A percentile compares a stretch with the other conserved stretches of the same genome.
Conservation (phyloP, 2,888 invertebrate species). For the Artemia sinica region DNA sequence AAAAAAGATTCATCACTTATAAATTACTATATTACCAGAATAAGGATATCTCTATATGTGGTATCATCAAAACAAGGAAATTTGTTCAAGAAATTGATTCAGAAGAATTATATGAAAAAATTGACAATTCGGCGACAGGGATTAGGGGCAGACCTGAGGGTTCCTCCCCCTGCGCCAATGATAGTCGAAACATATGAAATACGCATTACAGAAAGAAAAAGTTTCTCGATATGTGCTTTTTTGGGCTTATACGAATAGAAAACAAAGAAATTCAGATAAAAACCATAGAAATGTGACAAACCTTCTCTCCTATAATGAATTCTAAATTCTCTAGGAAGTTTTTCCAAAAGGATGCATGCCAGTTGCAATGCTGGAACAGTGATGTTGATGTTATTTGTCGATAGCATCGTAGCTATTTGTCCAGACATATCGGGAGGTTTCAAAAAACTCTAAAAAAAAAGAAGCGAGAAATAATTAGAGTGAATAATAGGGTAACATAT, state of each 20-base stretch:
- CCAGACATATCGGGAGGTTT: slow-evolving; percentile 69
- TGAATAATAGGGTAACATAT: no score
- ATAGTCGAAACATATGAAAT: slow-evolving; percentile 27
- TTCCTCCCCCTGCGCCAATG: slow-evolving; percentile 26
- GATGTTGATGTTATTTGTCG: slow-evolving; percentile 84
- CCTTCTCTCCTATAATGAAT: slow-evolving; percentile 92
- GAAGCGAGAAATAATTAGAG: neutral
- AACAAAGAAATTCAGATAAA: neutral
- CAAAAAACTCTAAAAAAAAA: slow-evolving; percentile 35
- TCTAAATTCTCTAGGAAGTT: slow-evolving; percentile 82
- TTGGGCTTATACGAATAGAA: neutral
- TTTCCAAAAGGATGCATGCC: slow-evolving; percentile 90
- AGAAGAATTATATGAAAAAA: no score
- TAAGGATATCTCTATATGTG: no score
- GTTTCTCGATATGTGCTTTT: neutral
- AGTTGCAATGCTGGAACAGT: slow-evolving; percentile 92
- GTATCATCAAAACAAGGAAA: no score
- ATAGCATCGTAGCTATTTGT: slow-evolving; percentile 96
- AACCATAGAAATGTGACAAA: slow-evolving; percentile 23
- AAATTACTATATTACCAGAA: no score
- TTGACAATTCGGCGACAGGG: no score
- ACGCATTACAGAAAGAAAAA: slow-evolving; percentile 25
- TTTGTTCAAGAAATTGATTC: no score
- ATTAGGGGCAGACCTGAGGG: slow-evolving; percentile 21
- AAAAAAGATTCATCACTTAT: no score